phyloP scores from a whole-genome alignment of 2,797 vertebrate genomes.

The Chelon auratus region DNA sequence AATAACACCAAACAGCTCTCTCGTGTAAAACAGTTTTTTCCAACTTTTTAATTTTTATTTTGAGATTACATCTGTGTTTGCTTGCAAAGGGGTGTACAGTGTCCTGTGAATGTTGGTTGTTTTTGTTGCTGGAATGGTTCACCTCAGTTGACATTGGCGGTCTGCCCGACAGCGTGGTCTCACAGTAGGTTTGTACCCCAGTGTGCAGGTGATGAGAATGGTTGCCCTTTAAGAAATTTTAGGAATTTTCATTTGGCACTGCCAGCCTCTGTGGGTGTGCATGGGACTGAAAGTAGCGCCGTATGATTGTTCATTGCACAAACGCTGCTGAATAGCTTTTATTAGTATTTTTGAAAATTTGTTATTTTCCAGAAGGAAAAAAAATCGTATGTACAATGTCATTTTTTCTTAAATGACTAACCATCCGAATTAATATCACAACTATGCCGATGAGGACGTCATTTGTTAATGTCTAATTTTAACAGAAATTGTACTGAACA shows the following conservation, averaged over 20 bases:
- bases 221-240: slow-evolving; percentile 79
- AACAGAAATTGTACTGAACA: slow-evolving; percentile 1
- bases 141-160: slow-evolving; percentile 76
- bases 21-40: slow-evolving; percentile 1
- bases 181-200: slow-evolving; percentile 70
- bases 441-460: not conserved
- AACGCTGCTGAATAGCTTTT: slow-evolving; percentile 25
- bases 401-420: too few species aligned
- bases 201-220: slow-evolving; percentile 76
- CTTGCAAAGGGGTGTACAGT: slow-evolving; percentile 41
- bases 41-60: slow-evolving; percentile 27
- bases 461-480: not conserved
- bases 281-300: slow-evolving; percentile 34
- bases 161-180: slow-evolving; percentile 69
- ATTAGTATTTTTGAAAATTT: slow-evolving; percentile 7
- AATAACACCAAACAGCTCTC: not conserved
- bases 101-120: slow-evolving; percentile 60
- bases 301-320: slow-evolving; percentile 28
- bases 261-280: slow-evolving; percentile 69
- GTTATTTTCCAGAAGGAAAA: not conserved
- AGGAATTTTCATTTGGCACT: slow-evolving; percentile 71
- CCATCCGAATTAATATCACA: not conserved
- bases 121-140: slow-evolving; percentile 72
- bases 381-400: not conserved
- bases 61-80: slow-evolving; percentile 36